Evolutionary conservation across 2,888 invertebrate species (phyloP).

Genomic region (Linnaemya tessellans): DNA sequence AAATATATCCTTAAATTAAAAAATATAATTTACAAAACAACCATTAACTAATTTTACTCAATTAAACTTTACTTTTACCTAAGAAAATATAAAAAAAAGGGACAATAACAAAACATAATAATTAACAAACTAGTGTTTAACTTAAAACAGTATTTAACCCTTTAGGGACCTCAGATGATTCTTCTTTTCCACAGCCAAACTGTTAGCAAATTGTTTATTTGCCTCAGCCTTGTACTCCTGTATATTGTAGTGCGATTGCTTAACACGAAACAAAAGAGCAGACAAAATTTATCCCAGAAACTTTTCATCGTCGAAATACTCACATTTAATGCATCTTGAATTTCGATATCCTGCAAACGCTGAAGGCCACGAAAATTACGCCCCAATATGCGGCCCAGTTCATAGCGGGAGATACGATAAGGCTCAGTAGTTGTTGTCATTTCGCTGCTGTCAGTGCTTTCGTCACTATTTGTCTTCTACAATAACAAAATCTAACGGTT

Average conservation of each 20-base stretch:
- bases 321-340: conserved; percentile 82
- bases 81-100: background rate
- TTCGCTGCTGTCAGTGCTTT: conserved; percentile 72
- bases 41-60: background rate
- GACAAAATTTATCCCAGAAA: background rate
- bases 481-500: background rate
- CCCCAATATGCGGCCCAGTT: conserved; percentile 81
- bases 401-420: conserved; percentile 81
- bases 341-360: conserved; percentile 80
- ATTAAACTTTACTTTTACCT: background rate
- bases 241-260: conserved; percentile 82
- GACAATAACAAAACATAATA: background rate
- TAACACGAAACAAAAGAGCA: conserved; percentile 44
- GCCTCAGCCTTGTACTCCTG: conserved; percentile 80
- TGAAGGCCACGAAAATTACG: conserved; percentile 82
- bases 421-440: conserved; percentile 80
- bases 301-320: conserved; percentile 52
- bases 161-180: conserved; percentile 77
- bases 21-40: too few relatives aligned
- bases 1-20: too few relatives aligned
- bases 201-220: conserved; percentile 80
- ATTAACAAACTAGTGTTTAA: background rate
- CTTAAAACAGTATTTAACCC: conserved; percentile 74
- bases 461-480: conserved; percentile 69
- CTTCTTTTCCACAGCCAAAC: conserved; percentile 79